Base-by-base conservation (phyloP, 2,113 vertebrate genomes). In the Cyprinodon tularosa region DNA sequence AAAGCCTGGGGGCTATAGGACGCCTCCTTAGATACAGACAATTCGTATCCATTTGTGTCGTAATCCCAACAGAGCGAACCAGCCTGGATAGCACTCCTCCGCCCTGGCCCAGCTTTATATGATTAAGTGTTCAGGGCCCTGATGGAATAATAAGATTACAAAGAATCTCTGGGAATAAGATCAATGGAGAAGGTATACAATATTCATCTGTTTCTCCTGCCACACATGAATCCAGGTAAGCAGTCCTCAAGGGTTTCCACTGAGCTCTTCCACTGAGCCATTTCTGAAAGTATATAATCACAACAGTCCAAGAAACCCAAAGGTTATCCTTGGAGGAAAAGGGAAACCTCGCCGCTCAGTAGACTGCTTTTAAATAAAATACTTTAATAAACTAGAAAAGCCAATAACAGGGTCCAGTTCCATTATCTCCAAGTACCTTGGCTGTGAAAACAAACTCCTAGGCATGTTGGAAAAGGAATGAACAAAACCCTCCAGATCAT, bases 11-110 rank as follows among this genome's bases (percentile, higher is more conserved):
- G 71, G 77, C 85, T 90, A 93, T 66, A 77, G 65, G 47, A 85
- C 86, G 71, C 65, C 84, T 88, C 86, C 84, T 83, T 47, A 65
- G 84, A 91, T 86, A 90, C 65, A n/a, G 57, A 72, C 60, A 74
- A 77, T 90, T 90, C 89, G 85, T 91, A 83, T 92, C 81, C 89
- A 92, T 91, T 92, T 92, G 78, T 90, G 89, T 90, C 88, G 86
- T 85, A 82, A 83, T 78, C 79, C 85, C 89, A 88, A 90, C 87
- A 86, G 68, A 83, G 74, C 72, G 79, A 86, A 87, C 85, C 83
- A 89, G 47, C 39, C 42, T 67, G 80, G 60, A 74, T 62, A 73
- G 81, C 80, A 72, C 64, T 53, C 36, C 76, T 84, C 86, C 78
- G 12, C 81, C 82, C 89, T 65, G 63, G 86, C 61, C 48, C 86